These are phyloP conservation scores for Deilephila porcellus DNA, from an alignment of 2,888 invertebrate species.

Conservation along the genomic window DNA sequence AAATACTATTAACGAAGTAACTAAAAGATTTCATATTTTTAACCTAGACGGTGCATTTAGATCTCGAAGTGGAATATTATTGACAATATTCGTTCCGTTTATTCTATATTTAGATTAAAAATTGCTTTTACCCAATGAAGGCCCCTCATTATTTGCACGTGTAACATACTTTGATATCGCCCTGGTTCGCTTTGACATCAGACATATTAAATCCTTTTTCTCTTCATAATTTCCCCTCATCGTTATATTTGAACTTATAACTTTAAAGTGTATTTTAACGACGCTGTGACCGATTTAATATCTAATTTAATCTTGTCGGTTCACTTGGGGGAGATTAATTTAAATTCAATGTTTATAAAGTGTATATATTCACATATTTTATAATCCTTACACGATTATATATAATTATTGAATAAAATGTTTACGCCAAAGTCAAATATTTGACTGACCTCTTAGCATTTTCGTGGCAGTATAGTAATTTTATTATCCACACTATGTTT, in stretches of 20 bases:
- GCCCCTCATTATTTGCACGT: slow-evolving; percentile 65
- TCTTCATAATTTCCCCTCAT: background rate
- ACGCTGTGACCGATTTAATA: too few species aligned
- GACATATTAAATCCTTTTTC: background rate
- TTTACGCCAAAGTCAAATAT: too few species aligned
- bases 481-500: background rate
- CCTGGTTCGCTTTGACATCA: slow-evolving; percentile 26
- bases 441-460: too few species aligned
- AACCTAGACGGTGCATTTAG: background rate
- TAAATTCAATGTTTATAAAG: too few species aligned
- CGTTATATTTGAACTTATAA: background rate
- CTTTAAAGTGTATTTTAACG: too few species aligned
- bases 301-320: too few species aligned
- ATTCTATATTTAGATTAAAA: slow-evolving; percentile 57
- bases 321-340: too few species aligned
- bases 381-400: too few species aligned
- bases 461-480: background rate
- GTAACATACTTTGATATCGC: slow-evolving; percentile 48
- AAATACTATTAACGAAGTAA: background rate
- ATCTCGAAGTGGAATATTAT: background rate
- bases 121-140: slow-evolving; percentile 51
- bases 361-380: too few species aligned
- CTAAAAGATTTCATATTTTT: background rate
- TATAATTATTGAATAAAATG: too few species aligned
- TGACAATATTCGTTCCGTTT: slow-evolving; percentile 26